Evolutionary conservation across 2,888 invertebrate genomes (phyloP), one percentile per base, ranked within the genome.

Genomic region (Stenoptilia bipunctidactyla): DNA sequence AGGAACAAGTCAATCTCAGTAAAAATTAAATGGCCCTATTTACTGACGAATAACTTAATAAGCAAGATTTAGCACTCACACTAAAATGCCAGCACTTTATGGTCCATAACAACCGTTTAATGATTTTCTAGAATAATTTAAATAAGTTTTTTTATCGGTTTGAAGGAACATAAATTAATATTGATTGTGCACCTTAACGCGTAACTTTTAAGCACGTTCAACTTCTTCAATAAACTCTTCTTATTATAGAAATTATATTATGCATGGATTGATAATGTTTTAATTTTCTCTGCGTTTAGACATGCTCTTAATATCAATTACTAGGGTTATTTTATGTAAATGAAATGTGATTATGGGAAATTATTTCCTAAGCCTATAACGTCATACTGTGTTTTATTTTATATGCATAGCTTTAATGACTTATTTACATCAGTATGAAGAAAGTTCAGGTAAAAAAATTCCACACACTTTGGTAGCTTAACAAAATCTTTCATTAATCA

Each of bases 11-110:
- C 56, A 60, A 42, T 43, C 35, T 39, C 34, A 30, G 20, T 42
- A 41, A 42, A 25, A 35, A 54, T 58, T 54, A 59, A 58, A 30
- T 55, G 56, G 41, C 47, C 54, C 48, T 57, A 62, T 66, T 65
- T 65, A 58, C 58, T 58, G 60, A 58, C 51, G 59, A 57, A 63
- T 65, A 61, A 58, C 64, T 67, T 65, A 66, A 66, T 66, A 62
- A 58, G 56, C 54, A 47, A 55, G 51, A 62, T 61, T 66, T 66
- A 61, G 58, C 60, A 55, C 60, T 60, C 56, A 46, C 42, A 49
- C 53, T 56, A 47, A 47, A 51, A 42, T 47, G 41, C 46, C 50
- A 49, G 47, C 41, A 48, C 45, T 69, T 72, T 66, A 70, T 52
- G 61, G 60, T 46, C 59, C 47, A 56, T 66, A 61, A 68, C 49